Evolutionary conservation across 1,140 invertebrate genomes (phyloP).

Genomic region (Triops longicaudatus): DNA sequence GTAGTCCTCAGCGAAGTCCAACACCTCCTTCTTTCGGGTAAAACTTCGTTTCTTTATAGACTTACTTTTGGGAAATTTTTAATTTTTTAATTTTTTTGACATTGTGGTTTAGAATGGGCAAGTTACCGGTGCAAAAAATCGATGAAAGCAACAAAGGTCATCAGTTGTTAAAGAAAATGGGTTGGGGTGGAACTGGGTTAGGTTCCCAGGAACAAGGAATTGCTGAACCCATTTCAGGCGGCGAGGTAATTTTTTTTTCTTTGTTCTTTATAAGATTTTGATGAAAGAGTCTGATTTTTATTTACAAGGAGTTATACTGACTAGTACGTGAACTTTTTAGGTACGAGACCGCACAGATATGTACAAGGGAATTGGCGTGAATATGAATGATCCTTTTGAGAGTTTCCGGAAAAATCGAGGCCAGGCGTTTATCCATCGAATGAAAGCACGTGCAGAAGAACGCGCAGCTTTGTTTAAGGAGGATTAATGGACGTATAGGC

Average conservation of each 20-base stretch:
- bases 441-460: slow-evolving; percentile 86
- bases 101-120: slow-evolving; percentile 30
- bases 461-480: background rate
- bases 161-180: slow-evolving; percentile 91
- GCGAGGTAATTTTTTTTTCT: slow-evolving; percentile 53
- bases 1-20: slow-evolving; percentile 52
- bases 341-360: slow-evolving; percentile 74
- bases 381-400: slow-evolving; percentile 89
- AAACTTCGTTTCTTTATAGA: slow-evolving; percentile 33
- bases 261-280: no score
- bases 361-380: slow-evolving; percentile 85
- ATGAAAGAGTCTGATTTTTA: slow-evolving; percentile 19
- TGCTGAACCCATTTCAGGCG: slow-evolving; percentile 83
- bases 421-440: slow-evolving; percentile 88
- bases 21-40: slow-evolving; percentile 72
- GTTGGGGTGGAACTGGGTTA: slow-evolving; percentile 78
- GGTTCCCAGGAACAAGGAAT: slow-evolving; percentile 90
- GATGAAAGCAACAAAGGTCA: slow-evolving; percentile 90
- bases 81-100: slow-evolving; percentile 18
- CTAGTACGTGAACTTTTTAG: slow-evolving; percentile 34
- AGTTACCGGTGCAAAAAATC: slow-evolving; percentile 48
- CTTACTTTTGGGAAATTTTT: slow-evolving; percentile 26
- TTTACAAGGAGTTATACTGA: slow-evolving; percentile 30
- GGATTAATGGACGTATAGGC: background rate
- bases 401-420: slow-evolving; percentile 94